Base-by-base conservation (phyloP, 2,888 invertebrate species). In the Clistopyga incitator region DNA sequence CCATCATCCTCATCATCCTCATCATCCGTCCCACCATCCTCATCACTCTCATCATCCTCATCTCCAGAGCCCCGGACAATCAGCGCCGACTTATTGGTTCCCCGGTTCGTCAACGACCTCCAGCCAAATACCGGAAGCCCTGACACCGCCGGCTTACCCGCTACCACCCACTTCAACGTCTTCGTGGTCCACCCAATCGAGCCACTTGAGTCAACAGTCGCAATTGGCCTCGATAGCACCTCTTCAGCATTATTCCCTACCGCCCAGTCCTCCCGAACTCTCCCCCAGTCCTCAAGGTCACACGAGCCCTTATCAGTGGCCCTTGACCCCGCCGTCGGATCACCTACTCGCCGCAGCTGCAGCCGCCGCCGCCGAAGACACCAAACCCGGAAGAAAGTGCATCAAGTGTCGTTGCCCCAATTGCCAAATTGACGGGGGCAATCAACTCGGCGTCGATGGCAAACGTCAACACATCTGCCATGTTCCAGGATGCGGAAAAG, bases 401-500 rank as follows among this genome's bases (percentile, higher is more conserved):
- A 96, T 96, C 38, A 96, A 97, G 90, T 97, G 97, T 92, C 95
- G 96, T 74, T 97, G 96, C 92, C 97, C 96, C n/a, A 97, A 96
- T 94, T 97, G 96, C 92, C 95, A 96, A 88, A 96, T 95, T 88
- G 98, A 95, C 94, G 97, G 96, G 91, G 94, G 87, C 92, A 97
- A 95, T 88, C 95, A 95, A 93, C 96, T 95, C 93, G 96, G 94
- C 90, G 96, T 94, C 92, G 98, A 96, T 94, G 97, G 96, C 88
- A 97, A 96, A 94, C 97, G 96, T 92, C 97, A 95, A 93, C 98
- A 98, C 92, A 95, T 97, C 61, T 98, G 98, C 90, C 97, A 98
- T 93, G 96, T 97, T 52, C 96, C 97, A 1, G 98, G 97, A 59
- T 99, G 98, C 92, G 96, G 95, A 81, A 96, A 97, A 90, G 96